Percentiles rank a stretch among this genome's conserved stretches.
Evolutionary conservation across 2,888 invertebrate species (phyloP).

Genomic region (Fragum whitleyi): DNA sequence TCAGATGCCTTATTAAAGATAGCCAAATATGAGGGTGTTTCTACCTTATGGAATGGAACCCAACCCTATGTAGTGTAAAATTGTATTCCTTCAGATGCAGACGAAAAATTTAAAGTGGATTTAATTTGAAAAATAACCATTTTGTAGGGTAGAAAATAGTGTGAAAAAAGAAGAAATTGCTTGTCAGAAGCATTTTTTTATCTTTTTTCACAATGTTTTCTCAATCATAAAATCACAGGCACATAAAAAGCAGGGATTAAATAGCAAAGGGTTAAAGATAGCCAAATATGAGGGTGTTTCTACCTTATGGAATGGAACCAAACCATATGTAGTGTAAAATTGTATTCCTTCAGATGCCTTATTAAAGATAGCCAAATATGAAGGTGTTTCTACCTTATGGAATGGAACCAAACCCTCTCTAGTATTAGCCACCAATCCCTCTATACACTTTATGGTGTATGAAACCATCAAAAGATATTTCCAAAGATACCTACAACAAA

Average conservation of each 20-base stretch:
- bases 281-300: conserved; percentile 91
- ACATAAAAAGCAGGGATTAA: too few relatives aligned
- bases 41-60: conserved; percentile 93
- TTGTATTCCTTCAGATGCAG: too few relatives aligned
- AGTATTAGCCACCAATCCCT: conserved; percentile 94
- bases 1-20: conserved; percentile 86
- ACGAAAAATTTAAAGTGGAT: too few relatives aligned
- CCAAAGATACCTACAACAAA: conserved; percentile 79
- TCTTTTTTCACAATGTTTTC: too few relatives aligned
- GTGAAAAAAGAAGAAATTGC: too few relatives aligned
- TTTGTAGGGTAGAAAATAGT: too few relatives aligned
- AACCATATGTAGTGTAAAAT: conserved; percentile 91
- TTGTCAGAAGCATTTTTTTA: too few relatives aligned
- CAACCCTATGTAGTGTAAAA: conserved; percentile 92
- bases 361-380: conserved; percentile 89
- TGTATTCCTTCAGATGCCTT: conserved; percentile 32
- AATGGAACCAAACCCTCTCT: conserved; percentile 93
- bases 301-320: conserved; percentile 93
- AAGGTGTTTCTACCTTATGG: conserved; percentile 93
- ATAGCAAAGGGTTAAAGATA: too few relatives aligned
- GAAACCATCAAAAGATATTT: conserved; percentile 93
- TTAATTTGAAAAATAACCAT: too few relatives aligned
- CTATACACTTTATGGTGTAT: conserved; percentile 96
- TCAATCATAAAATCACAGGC: too few relatives aligned
- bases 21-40: conserved; percentile 90